Conservation (phyloP, 2,113 vertebrate species). For the Apus apus region DNA sequence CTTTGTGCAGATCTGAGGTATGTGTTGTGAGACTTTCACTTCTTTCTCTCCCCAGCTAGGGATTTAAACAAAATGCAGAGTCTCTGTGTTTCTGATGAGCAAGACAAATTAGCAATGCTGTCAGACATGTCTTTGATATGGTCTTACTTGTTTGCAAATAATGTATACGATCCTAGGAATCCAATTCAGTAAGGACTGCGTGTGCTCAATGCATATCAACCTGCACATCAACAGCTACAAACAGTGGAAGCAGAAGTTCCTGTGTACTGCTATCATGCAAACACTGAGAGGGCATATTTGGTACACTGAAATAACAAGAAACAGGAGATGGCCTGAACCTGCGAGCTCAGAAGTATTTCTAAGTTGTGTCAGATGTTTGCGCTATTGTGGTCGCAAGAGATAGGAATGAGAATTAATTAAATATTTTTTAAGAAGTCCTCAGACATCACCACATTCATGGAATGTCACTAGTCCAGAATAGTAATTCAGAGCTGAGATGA, state of each 20-base stretch:
- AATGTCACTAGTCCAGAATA: not conserved
- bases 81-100: not conserved
- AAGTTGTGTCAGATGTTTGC: not conserved
- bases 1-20: constrained; percentile 26
- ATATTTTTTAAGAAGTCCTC: not conserved
- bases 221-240: not conserved
- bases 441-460: not conserved
- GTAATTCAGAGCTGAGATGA: not conserved
- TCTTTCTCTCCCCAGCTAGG: not conserved
- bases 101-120: not conserved
- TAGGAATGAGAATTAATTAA: not conserved
- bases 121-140: not conserved
- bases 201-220: no score
- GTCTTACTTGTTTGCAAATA: not conserved
- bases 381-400: not conserved
- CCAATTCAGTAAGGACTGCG: not conserved
- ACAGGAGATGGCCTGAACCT: not conserved
- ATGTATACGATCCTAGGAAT: not conserved
- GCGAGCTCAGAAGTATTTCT: not conserved
- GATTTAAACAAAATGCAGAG: not conserved
- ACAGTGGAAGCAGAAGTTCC: not conserved
- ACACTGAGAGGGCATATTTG: not conserved
- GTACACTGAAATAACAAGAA: not conserved
- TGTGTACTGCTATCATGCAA: not conserved
- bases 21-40: not conserved